Evolutionary conservation across 2,113 vertebrate genomes (phyloP).

Genomic region (Gobiocypris rarus): DNA sequence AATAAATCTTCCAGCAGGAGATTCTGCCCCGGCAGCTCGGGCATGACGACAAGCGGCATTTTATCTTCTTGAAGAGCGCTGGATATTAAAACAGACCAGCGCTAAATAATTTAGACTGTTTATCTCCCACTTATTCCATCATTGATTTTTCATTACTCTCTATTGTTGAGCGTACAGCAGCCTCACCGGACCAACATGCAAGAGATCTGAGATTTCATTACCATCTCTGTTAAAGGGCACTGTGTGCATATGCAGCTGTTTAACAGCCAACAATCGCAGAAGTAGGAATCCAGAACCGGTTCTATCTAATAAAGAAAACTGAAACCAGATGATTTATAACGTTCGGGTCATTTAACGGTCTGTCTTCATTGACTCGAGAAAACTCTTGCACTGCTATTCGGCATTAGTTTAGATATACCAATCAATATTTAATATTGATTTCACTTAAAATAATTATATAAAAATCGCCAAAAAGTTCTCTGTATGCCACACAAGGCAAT

Average conservation of each 20-base stretch:
- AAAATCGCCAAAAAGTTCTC: too few relatives aligned
- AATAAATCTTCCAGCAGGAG: neutral
- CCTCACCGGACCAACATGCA: neutral
- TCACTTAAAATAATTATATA: neutral
- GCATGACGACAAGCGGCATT: neutral
- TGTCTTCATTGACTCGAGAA: neutral
- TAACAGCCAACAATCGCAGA: neutral
- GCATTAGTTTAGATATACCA: neutral
- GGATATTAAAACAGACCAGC: slow-evolving; percentile 31
- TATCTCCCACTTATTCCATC: slow-evolving; percentile 17
- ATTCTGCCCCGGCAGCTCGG: neutral
- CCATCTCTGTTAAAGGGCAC: neutral
- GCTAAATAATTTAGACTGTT: slow-evolving; percentile 44
- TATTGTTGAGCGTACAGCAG: slow-evolving; percentile 1
- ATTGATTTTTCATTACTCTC: slow-evolving; percentile 47
- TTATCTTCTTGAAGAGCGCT: slow-evolving; percentile 11
- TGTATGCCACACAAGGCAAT: neutral
- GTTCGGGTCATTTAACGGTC: neutral
- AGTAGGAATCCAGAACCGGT: neutral
- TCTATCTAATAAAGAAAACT: neutral
- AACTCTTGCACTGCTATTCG: neutral
- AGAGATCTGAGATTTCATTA: slow-evolving; percentile 35
- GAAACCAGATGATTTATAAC: neutral
- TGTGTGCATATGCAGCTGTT: neutral
- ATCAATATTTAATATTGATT: too few relatives aligned